Base-by-base conservation (phyloP, 2,888 invertebrate genomes). In the Clusia tigrina region DNA sequence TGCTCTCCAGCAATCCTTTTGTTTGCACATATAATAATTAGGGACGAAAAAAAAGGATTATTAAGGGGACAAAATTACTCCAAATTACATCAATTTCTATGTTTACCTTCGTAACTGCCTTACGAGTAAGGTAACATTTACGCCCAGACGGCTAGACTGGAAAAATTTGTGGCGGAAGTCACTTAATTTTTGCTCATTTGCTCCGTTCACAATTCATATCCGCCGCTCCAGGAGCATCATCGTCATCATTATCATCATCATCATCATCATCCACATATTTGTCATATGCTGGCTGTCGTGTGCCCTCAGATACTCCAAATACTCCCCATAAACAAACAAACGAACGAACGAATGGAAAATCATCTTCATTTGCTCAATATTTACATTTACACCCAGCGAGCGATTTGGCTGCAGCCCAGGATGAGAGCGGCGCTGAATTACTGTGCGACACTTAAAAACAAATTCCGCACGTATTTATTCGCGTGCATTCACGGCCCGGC, bases 171-270 rank as follows among this genome's bases (percentile, higher is more conserved):
- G 78, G 75, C 81, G 81, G 81, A 81, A 81, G 81, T 82, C 74
- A 75, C 76, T 80, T 79, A 80, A 82, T 80, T 80, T 81, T 71
- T 69, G 72, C 78, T 72, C 74, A 71, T 77, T 79, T 76, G 76
- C 71, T 70, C 71, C 74, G 72, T 70, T 78, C 71, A 75, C 76
- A 78, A 77, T 72, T 78, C 75, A 79, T 79, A 79, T 78, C 78
- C 79, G 78, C 62, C 62, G 52, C n/a, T n/a, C n/a, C n/a, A 46
- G 51, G 48, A 42, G 56, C 48, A n/a, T n/a, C n/a, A n/a, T n/a
- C n/a, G n/a, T n/a, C n/a, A n/a, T n/a, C n/a, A n/a, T 6, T 12
- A 32, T 6, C 32, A 32, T 6, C 32, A 32, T 6, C 32, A 48
- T 20, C 18, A 20, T 48, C 6, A 65, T 62, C 60, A 57, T 64